A percentile compares a stretch with the other conserved stretches of the same genome.
These are phyloP conservation scores for Caenorhabditis sulstoni DNA, from an alignment of 2,888 invertebrate genomes.

Conservation along the genomic window DNA sequence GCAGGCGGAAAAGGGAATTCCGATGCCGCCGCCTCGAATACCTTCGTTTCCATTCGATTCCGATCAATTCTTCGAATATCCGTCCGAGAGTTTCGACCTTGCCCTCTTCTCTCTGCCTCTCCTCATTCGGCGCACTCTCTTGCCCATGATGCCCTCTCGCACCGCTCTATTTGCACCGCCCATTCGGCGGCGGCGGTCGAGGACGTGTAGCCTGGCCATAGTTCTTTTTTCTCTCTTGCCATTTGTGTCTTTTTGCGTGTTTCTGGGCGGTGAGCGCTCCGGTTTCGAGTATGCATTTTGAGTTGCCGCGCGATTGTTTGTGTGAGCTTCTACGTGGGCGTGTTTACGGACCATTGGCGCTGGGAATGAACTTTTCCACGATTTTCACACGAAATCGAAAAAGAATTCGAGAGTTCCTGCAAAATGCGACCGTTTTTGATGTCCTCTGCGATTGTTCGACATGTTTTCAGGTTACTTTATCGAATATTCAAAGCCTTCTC, in stretches of 20 bases:
- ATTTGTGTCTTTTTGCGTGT: slow-evolving; percentile 10
- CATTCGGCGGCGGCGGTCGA: slow-evolving; percentile 37
- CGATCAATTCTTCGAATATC: slow-evolving; percentile 43
- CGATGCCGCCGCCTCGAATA: background rate
- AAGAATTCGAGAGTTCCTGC: background rate
- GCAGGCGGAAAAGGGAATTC: slow-evolving; percentile 1
- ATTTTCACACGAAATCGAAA: background rate
- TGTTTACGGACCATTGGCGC: slow-evolving; percentile 9
- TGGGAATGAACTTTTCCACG: background rate
- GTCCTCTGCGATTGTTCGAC: slow-evolving; percentile 36
- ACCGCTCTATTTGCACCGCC: slow-evolving; percentile 50
- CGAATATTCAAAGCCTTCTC: background rate
- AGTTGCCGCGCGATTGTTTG: slow-evolving; percentile 1
- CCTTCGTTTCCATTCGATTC: background rate
- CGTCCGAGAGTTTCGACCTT: slow-evolving; percentile 46
- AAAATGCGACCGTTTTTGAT: slow-evolving; percentile 53
- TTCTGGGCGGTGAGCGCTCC: slow-evolving; percentile 22
- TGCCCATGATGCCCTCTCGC: slow-evolving; percentile 23
- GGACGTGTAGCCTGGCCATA: slow-evolving; percentile 50
- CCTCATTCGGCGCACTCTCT: slow-evolving; percentile 10
- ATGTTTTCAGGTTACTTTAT: slow-evolving; percentile 35
- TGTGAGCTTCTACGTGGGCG: slow-evolving; percentile 35
- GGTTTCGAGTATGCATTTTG: slow-evolving; percentile 7
- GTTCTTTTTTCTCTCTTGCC: slow-evolving; percentile 36
- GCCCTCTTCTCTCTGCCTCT: slow-evolving; percentile 42